Percentiles rank a stretch among this genome's conserved stretches.
Conservation (phyloP, 1,140 invertebrate species). For the Drosophila kohkoa region DNA sequence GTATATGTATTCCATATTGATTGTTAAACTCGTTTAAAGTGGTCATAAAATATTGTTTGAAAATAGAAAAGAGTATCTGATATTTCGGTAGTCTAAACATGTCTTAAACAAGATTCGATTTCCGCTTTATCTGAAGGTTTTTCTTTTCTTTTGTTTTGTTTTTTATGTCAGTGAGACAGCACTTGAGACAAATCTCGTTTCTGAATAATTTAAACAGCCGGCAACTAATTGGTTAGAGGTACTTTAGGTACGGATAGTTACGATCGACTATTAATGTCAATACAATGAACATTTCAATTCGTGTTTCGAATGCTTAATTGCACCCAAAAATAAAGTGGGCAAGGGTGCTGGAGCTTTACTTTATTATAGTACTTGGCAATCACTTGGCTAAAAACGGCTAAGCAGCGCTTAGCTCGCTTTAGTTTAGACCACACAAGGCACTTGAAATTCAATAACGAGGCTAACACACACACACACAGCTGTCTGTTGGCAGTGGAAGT, state of each 20-base stretch:
- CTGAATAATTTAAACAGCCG: background rate
- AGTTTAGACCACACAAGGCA: constrained; percentile 48
- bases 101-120: background rate
- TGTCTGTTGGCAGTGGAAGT: constrained; percentile 20
- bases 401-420: constrained; percentile 15
- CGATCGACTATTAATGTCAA: constrained; percentile 20
- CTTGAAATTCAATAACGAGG: constrained; percentile 79
- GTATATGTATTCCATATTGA: background rate
- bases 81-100: too few species aligned
- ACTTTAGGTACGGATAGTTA: constrained; percentile 1
- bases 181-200: background rate
- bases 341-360: constrained; percentile 1
- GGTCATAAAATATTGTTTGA: background rate
- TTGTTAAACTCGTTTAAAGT: background rate
- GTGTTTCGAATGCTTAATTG: constrained; percentile 35
- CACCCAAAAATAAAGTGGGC: background rate
- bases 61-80: too few species aligned
- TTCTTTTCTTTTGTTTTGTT: constrained; percentile 5
- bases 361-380: constrained; percentile 20
- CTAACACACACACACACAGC: constrained; percentile 6
- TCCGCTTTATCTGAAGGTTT: constrained; percentile 6
- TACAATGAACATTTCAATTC: constrained; percentile 14
- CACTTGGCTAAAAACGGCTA: constrained; percentile 16
- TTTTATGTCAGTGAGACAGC: background rate
- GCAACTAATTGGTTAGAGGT: background rate